Evolutionary conservation across 2,113 vertebrate species (phyloP).

Genomic region (Vulpes lagopus): DNA sequence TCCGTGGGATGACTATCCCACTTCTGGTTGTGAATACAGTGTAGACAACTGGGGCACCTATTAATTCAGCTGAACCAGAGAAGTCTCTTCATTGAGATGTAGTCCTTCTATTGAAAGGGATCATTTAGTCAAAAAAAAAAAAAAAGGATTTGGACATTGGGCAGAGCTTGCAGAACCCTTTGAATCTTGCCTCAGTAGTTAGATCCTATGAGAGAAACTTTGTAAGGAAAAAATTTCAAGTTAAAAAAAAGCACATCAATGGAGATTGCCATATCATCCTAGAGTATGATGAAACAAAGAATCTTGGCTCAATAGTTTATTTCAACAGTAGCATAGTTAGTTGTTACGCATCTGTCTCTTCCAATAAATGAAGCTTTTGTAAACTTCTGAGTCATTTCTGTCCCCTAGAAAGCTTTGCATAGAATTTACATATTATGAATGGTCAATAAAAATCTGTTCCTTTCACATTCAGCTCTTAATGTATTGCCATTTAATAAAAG

Average conservation of each 20-base stretch:
- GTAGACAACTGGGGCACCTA: not conserved
- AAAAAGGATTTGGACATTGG: not conserved
- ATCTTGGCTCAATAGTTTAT: constrained; percentile 3
- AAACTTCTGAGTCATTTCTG: constrained; percentile 7
- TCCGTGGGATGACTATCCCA: not conserved
- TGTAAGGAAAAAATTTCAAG: not conserved
- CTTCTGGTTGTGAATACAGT: not conserved
- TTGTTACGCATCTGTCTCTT: not conserved
- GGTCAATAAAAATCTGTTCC: not conserved
- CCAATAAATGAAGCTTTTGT: not conserved
- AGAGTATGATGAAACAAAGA: not conserved
- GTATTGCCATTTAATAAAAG: not conserved
- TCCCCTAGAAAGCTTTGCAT: too few species aligned
- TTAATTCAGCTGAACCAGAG: not conserved
- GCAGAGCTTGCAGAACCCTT: not conserved
- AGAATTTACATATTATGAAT: not conserved
- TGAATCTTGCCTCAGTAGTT: not conserved
- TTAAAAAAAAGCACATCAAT: not conserved
- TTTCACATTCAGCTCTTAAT: not conserved
- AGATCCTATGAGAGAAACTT: constrained; percentile 9
- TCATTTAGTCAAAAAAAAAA: not conserved
- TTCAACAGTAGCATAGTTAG: not conserved
- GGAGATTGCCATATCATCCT: not conserved
- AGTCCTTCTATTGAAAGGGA: not conserved
- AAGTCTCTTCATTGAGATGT: not conserved